Evolutionary conservation across 2,888 invertebrate species (phyloP), one percentile per base, ranked within the genome.

Genomic region (Calliphora vomitoria): DNA sequence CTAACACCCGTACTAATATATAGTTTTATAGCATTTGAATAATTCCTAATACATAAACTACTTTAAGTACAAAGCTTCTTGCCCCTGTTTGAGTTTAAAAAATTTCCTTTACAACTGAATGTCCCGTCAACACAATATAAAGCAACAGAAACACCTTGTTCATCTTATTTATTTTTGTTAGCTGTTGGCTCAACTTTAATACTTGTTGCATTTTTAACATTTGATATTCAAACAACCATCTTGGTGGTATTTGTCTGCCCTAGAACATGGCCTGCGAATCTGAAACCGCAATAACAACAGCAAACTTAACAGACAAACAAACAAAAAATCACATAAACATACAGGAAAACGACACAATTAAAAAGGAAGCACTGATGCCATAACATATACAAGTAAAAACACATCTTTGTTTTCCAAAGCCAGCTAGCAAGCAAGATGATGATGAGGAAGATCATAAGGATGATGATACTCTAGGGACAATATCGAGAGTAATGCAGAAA

Each of bases 161-260:
- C 38, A 38, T 81, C 72, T 68, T 62, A n/a, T 35, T 3, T 50
- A 18, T n/a, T 15, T 38, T 35, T 35, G 0, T 35, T 35, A 10
- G 18, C 25, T 55, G 0, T 35, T 35, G 15, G 18, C 25, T 55
- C 64, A 50, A 20, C 50, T 41, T 31, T 31, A 38, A 74, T 25
- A 80, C 69, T 64, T 87, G 87, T 85, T 87, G 85, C 85, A 79
- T 64, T 68, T 55, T 20, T 31, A 75, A 69, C n/a, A 68, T 85
- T 80, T 74, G 53, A 76, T 81, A 85, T 62, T 69, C 69, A 69
- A 74, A 72, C 75, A 85, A 71, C 58, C 50, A 66, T 60, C 85
- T 85, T 87, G 87, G 87, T 87, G 87, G 87, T 72, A 85, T 85
- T 78, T 85, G 53, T 62, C 62, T 79, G 85, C 74, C 85, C 85